Conservation (phyloP, 2,797 vertebrate genomes). For the Anabas testudineus region DNA sequence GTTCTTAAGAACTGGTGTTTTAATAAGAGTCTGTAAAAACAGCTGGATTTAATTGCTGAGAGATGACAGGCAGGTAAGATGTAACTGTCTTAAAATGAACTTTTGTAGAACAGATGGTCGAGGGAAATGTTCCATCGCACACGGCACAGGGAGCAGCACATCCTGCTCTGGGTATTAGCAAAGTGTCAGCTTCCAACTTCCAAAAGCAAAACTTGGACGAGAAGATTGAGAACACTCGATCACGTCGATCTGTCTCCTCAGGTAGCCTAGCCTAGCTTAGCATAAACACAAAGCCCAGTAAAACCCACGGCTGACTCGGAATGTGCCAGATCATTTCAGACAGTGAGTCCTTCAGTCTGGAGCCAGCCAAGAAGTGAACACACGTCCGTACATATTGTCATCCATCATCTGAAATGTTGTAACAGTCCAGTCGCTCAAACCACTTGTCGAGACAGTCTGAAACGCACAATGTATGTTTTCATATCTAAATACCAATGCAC, state of each 20-base stretch:
- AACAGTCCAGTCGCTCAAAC: no score
- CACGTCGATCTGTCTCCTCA: background rate
- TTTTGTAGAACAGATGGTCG: background rate
- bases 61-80: background rate
- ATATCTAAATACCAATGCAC: no score
- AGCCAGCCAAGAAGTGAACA: background rate
- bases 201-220: background rate
- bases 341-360: background rate
- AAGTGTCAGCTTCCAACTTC: background rate
- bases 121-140: background rate
- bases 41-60: constrained; percentile 3
- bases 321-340: background rate
- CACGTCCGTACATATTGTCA: no score
- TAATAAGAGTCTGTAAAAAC: constrained; percentile 7
- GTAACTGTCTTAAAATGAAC: background rate
- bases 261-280: background rate
- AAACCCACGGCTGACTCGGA: background rate
- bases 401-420: no score
- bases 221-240: background rate
- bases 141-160: background rate
- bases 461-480: no score
- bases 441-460: no score
- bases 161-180: background rate
- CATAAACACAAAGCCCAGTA: background rate
- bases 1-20: background rate